Percentiles rank a stretch among this genome's conserved stretches.
These are phyloP conservation scores for Butorides virescens DNA, from an alignment of 2,113 vertebrate species.

Conservation along the genomic window DNA sequence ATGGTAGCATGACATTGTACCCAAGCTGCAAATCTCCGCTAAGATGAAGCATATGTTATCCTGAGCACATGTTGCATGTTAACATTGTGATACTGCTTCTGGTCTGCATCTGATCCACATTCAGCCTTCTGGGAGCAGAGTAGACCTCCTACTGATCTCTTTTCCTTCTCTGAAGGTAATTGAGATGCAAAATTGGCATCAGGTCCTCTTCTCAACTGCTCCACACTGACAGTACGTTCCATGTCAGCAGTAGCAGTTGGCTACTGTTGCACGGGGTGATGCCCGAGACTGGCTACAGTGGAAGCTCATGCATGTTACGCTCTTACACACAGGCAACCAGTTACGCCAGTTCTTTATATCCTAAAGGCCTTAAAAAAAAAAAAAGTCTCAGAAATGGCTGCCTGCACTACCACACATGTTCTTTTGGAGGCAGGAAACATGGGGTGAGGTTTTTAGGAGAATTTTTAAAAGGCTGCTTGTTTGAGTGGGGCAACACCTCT, in stretches of 20 bases:
- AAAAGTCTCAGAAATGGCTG: background rate
- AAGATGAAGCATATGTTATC: background rate
- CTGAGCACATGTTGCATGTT: background rate
- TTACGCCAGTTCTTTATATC: background rate
- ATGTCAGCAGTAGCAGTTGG: background rate
- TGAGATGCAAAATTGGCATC: background rate
- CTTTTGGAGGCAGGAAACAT: background rate
- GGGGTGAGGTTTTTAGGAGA: background rate
- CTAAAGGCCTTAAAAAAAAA: background rate
- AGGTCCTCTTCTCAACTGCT: background rate
- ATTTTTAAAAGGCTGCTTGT: background rate
- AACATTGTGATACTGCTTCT: background rate
- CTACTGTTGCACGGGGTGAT: background rate
- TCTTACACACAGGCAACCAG: background rate
- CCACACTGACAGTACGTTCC: background rate
- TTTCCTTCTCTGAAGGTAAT: background rate
- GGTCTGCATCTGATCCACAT: background rate
- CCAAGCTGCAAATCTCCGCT: background rate
- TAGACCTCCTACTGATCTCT: background rate
- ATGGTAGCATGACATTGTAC: background rate
- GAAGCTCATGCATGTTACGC: background rate
- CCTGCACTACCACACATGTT: background rate
- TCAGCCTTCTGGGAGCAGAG: background rate
- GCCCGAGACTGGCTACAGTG: background rate
- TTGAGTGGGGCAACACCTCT: background rate